A percentile compares a stretch with the other conserved stretches of the same genome.
Evolutionary conservation across 2,113 vertebrate genomes (phyloP).

Genomic region (Plotosus lineatus): DNA sequence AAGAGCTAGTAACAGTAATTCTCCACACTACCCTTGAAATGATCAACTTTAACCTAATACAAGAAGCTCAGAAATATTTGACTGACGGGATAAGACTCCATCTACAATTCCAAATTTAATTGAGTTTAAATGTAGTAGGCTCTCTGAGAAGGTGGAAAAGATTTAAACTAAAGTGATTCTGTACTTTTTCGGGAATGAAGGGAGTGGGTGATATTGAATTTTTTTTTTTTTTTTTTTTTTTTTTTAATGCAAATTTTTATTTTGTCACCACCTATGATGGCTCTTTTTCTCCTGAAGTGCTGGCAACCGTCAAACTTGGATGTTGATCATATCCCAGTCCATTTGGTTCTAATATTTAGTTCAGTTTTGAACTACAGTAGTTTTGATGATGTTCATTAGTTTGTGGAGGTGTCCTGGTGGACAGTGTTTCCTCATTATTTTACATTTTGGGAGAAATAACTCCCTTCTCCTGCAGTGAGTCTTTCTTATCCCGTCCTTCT

Average conservation of each 20-base stretch:
- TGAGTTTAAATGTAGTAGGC: neutral
- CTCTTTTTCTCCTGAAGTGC: neutral
- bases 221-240: too few species aligned
- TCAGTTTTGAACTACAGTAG: neutral
- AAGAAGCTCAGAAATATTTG: neutral
- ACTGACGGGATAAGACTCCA: neutral
- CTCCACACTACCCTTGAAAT: too few species aligned
- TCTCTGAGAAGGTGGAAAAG: neutral
- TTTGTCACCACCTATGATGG: too few species aligned
- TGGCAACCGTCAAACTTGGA: too few species aligned
- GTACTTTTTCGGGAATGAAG: neutral
- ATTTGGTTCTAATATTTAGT: neutral
- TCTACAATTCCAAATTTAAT: neutral
- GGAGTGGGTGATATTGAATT: neutral
- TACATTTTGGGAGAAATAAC: neutral
- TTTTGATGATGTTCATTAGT: neutral
- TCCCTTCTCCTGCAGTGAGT: conserved; percentile 18
- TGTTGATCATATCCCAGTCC: neutral
- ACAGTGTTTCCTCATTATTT: neutral
- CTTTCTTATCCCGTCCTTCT: neutral
- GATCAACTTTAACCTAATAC: neutral
- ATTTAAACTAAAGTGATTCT: neutral
- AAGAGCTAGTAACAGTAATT: too few species aligned
- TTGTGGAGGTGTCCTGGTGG: neutral
- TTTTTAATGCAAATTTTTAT: too few species aligned